phyloP scores from a whole-genome alignment of 2,888 invertebrate species.

The Drosophila fungiperda region DNA sequence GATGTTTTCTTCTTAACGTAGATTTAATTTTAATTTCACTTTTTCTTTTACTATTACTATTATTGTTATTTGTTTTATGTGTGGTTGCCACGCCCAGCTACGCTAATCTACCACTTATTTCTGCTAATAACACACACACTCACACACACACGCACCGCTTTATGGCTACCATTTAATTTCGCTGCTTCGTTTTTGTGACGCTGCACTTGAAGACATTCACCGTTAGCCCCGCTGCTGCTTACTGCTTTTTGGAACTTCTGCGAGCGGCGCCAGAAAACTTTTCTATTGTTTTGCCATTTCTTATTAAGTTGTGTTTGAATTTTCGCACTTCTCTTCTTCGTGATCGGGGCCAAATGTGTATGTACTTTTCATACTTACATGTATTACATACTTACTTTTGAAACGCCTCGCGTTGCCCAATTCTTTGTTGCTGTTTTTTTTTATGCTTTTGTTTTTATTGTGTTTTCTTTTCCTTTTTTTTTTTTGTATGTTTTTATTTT shows the following conservation, averaged over 20 bases:
- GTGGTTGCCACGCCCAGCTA: conserved; percentile 22
- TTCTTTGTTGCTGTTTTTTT: conserved; percentile 17
- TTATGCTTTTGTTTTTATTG: conserved; percentile 41
- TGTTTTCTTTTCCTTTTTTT: conserved; percentile 27
- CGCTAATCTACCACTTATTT: conserved; percentile 55
- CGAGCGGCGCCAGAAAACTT: conserved; percentile 59
- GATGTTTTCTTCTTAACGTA: conserved; percentile 25
- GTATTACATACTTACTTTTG: background rate
- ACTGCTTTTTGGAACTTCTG: conserved; percentile 9
- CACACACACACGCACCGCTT: conserved; percentile 18
- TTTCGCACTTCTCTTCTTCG: conserved; percentile 20
- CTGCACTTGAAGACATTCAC: conserved; percentile 34
- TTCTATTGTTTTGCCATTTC: conserved; percentile 57
- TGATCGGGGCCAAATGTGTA: conserved; percentile 9
- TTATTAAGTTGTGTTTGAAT: conserved; percentile 48
- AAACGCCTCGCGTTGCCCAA: conserved; percentile 16
- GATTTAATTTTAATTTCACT: conserved; percentile 63
- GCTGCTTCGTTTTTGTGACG: conserved; percentile 12
- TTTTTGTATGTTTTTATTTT: conserved; percentile 12
- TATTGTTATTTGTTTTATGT: conserved; percentile 55
- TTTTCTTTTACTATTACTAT: conserved; percentile 63
- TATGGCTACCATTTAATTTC: conserved; percentile 18
- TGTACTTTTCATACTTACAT: background rate
- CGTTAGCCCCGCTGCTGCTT: conserved; percentile 4
- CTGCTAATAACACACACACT: conserved; percentile 39